Percentiles rank a stretch among this genome's conserved stretches.
phyloP scores from a whole-genome alignment of 2,797 vertebrate species.

The Nannoperca australis region DNA sequence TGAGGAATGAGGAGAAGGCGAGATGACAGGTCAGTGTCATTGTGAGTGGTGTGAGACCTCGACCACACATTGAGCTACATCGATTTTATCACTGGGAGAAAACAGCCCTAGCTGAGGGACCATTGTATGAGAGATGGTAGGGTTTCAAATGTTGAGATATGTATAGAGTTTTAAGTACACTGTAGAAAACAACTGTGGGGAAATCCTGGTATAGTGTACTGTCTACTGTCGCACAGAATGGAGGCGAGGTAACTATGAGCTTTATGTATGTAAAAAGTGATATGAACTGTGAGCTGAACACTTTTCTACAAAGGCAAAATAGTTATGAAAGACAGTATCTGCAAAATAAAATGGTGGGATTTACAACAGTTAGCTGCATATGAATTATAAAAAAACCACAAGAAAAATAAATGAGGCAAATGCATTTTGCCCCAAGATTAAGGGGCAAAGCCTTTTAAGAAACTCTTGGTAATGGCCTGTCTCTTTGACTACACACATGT shows the following conservation, averaged over 20 bases:
- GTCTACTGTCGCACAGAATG: constrained; percentile 1
- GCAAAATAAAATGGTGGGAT: constrained; percentile 3
- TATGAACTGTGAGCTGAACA: neutral
- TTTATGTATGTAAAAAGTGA: neutral
- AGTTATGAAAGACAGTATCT: neutral
- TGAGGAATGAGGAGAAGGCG: constrained; percentile 58
- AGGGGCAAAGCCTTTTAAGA: constrained; percentile 30
- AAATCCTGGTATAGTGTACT: neutral
- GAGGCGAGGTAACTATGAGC: neutral
- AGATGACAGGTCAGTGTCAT: constrained; percentile 70
- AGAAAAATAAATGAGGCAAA: constrained; percentile 25
- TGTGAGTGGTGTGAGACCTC: constrained; percentile 65
- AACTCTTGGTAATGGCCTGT: constrained; percentile 52
- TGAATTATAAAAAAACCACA: constrained; percentile 18
- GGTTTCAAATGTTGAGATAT: constrained; percentile 49
- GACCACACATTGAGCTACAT: constrained; percentile 71
- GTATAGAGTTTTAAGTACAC: constrained; percentile 30
- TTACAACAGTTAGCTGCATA: neutral
- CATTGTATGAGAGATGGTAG: constrained; percentile 61
- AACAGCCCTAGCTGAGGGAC: constrained; percentile 53
- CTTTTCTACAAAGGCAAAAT: neutral
- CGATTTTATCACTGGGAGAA: constrained; percentile 70
- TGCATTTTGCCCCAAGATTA: constrained; percentile 30
- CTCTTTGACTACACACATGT: constrained; percentile 62
- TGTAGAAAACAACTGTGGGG: constrained; percentile 21